A percentile compares a stretch with the other conserved stretches of the same genome.
Evolutionary conservation across 2,113 vertebrate species (phyloP).

Genomic region (Syrrhaptes paradoxus): DNA sequence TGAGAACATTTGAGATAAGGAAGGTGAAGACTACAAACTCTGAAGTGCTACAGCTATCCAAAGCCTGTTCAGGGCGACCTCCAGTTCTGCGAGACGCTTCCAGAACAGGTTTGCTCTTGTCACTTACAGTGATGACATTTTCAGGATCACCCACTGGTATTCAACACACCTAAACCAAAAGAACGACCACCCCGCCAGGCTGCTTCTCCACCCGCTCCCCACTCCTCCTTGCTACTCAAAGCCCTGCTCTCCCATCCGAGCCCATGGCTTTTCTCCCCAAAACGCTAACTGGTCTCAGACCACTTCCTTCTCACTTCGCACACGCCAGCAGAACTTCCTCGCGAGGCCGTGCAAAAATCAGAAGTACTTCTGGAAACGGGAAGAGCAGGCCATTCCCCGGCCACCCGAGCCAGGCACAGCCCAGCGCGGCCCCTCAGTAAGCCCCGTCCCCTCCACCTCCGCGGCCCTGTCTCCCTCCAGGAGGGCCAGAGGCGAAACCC

Average conservation of each 20-base stretch:
- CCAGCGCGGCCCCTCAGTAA: background rate
- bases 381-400: background rate
- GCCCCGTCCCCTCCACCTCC: background rate
- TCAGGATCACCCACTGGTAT: background rate
- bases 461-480: background rate
- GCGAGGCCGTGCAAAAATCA: too few species aligned
- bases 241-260: accelerated
- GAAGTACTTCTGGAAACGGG: too few species aligned
- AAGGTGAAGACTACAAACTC: background rate
- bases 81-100: too few species aligned
- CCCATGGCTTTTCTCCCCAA: accelerated
- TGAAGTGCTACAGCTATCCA: background rate
- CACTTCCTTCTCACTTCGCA: background rate
- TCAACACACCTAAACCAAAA: background rate
- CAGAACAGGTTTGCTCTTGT: too few species aligned
- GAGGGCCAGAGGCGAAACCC: background rate
- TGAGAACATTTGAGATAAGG: accelerated
- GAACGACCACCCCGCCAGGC: accelerated
- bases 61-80: background rate
- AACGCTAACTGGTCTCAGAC: background rate
- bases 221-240: background rate
- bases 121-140: accelerated
- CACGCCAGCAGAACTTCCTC: accelerated
- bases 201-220: background rate
- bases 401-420: background rate